Evolutionary conservation across 2,113 vertebrate genomes (phyloP).

Genomic region (Spermophilus dauricus): DNA sequence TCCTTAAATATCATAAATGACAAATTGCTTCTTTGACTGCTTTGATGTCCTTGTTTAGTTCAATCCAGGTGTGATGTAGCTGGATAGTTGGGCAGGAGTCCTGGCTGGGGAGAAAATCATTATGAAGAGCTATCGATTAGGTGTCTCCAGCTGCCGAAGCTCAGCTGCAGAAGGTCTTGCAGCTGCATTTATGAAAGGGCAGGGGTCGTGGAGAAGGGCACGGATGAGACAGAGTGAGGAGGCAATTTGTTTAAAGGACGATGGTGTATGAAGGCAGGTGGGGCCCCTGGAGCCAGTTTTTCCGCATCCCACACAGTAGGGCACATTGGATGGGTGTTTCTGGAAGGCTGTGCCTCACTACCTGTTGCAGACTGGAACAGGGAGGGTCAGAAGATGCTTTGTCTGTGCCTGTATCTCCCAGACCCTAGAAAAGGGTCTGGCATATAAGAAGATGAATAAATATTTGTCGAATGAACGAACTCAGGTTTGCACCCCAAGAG

Average conservation of each 20-base stretch:
- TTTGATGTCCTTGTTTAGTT: neutral
- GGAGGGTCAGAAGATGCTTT: neutral
- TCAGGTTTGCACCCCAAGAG: neutral
- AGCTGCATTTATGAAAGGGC: slow-evolving; percentile 69
- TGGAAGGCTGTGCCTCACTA: too few species aligned
- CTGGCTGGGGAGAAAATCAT: slow-evolving; percentile 45
- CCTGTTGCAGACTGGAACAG: neutral
- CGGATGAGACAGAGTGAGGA: neutral
- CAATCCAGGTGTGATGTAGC: neutral
- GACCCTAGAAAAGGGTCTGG: neutral
- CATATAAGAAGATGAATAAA: neutral
- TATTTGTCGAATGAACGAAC: neutral
- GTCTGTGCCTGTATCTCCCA: neutral
- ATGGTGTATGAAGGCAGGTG: neutral
- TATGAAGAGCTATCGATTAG: slow-evolving; percentile 74
- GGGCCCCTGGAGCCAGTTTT: accelerated
- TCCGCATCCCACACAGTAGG: accelerated
- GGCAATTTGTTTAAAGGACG: neutral
- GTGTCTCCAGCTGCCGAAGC: slow-evolving; percentile 46
- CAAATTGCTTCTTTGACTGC: neutral
- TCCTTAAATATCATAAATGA: slow-evolving; percentile 23
- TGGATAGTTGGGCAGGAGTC: neutral
- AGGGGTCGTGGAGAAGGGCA: slow-evolving; percentile 51
- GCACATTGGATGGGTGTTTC: too few species aligned
- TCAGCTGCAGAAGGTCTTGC: neutral